These are phyloP conservation scores for Enteromius treurensis DNA, from an alignment of 2,797 vertebrate species.

Conservation along the genomic window DNA sequence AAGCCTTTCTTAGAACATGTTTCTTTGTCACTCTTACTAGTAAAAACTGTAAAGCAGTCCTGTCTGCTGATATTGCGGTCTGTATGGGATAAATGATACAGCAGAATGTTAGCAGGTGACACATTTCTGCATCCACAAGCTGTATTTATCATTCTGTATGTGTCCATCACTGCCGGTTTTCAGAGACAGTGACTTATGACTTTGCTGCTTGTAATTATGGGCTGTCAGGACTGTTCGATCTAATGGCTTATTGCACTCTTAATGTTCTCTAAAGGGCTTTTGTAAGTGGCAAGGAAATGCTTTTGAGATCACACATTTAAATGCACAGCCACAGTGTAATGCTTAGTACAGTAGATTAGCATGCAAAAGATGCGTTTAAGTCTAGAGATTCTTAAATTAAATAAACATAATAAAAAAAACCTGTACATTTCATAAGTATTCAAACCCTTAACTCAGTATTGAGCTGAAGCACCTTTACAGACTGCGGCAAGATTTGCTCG, in stretches of 20 bases:
- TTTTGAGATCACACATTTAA: not conserved
- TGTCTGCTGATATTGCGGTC: not conserved
- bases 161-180: not conserved
- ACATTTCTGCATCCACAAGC: no score
- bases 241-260: not conserved
- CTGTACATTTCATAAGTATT: no score
- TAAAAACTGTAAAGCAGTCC: not conserved
- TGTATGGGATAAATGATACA: not conserved
- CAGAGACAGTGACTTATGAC: conserved; percentile 7
- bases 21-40: not conserved
- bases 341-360: not conserved
- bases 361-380: not conserved
- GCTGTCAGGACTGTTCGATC: not conserved
- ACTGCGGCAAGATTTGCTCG: no score
- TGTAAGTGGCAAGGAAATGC: not conserved
- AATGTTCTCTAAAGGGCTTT: not conserved
- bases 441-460: no score
- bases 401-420: no score
- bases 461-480: no score
- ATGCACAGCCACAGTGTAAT: not conserved
- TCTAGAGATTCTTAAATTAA: no score
- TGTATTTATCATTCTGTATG: not conserved
- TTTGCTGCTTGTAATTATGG: conserved; percentile 21
- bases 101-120: not conserved
- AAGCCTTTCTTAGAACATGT: no score